These are phyloP conservation scores for Calcarius lapponicus DNA, from an alignment of 2,797 vertebrate genomes.

Conservation along the genomic window DNA sequence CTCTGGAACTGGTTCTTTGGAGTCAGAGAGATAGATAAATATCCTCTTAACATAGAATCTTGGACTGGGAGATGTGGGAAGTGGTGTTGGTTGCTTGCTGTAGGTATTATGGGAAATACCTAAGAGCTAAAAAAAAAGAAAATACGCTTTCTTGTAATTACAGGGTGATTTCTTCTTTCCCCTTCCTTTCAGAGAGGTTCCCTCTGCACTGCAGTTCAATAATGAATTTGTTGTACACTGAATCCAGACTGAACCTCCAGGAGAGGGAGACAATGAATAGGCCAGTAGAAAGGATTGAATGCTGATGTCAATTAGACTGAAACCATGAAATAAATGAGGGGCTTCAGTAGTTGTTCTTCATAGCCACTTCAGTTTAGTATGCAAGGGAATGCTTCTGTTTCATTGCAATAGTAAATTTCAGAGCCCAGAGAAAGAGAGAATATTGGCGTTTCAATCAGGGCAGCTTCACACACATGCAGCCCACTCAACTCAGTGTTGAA, in stretches of 20 bases:
- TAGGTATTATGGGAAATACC: background rate
- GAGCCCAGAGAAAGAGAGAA: slow-evolving; percentile 23
- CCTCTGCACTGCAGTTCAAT: background rate
- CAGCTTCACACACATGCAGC: background rate
- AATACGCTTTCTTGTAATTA: background rate
- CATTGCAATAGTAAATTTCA: slow-evolving; percentile 69
- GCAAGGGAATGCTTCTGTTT: slow-evolving; percentile 52
- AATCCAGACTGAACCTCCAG: slow-evolving; percentile 13
- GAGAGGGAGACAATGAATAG: slow-evolving; percentile 53
- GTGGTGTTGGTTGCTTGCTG: background rate
- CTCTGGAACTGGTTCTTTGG: background rate
- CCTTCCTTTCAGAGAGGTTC: background rate
- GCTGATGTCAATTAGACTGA: slow-evolving; percentile 55
- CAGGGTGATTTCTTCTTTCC: background rate
- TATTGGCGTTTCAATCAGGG: slow-evolving; percentile 72
- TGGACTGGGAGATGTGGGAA: background rate
- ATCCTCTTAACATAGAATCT: background rate
- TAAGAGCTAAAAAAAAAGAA: background rate
- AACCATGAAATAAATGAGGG: slow-evolving; percentile 47
- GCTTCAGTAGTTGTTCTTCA: slow-evolving; percentile 17
- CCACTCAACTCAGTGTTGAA: slow-evolving; percentile 32
- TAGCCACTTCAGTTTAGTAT: background rate
- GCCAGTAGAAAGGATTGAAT: slow-evolving; percentile 33
- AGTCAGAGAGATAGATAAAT: background rate
- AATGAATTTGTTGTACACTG: background rate